Base-by-base conservation (phyloP, 2,113 vertebrate genomes). In the Dolichallabes microphthalmus region DNA sequence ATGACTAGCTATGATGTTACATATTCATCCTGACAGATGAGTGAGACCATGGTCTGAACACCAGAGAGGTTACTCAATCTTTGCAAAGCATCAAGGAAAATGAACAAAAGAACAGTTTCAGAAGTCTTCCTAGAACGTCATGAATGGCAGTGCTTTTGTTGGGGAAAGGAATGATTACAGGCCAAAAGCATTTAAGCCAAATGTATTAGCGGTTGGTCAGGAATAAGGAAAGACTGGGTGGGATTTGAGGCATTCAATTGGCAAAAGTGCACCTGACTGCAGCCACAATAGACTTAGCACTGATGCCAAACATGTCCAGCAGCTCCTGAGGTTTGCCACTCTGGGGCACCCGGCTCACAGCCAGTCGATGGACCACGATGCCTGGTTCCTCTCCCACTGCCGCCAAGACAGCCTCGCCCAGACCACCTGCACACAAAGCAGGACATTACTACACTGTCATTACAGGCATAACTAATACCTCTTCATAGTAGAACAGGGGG, bases 391-490 rank as follows among this genome's bases (percentile, higher is more conserved):
- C 20, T 0, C 94, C 94, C 55, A 97, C 92, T 10, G 95, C 95
- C 0, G 95, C 93, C 74, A 95, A 91, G 14, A 97, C 94, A 0
- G 96, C 96, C 82, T 97, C 96, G 5, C 96, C 96, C 2, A 97
- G 92, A 90, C 97, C 96, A 87, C 96, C 96, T 97, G 83, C 80
- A 75, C 75, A 60, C 64, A 85, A 61, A 86, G 63, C 71, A 85
- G 13, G 17, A 71, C 8, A 5, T 57, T 57, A 52, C n/a, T 81
- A 25, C 61, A 22, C 52, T 2, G 20, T 79, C 30, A 79, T 79
- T 82, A 82, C 27, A 71, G 63, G 1, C 22, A 76, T 57, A 22
- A 64, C 80, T 50, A 68, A 84, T 27, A 73, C n/a, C 30, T 12
- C 58, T 32, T 27, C 25, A 64, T 0, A 39, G 32, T 11, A 63